phyloP scores from a whole-genome alignment of 2,797 vertebrate genomes.

The Enoplosus armatus region DNA sequence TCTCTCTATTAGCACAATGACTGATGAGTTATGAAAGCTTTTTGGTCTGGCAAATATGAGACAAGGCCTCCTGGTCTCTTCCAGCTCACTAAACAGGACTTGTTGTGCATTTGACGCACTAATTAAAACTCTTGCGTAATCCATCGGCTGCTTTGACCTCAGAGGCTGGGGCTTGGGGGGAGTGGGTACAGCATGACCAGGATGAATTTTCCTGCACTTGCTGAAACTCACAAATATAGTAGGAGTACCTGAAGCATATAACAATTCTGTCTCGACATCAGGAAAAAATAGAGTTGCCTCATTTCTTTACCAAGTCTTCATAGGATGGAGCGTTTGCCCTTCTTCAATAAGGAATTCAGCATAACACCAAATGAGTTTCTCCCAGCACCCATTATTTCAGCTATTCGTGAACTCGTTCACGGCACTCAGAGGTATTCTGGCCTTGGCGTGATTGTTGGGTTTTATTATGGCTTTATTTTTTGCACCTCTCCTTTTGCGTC shows the following conservation, averaged over 20 bases:
- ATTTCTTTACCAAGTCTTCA: neutral
- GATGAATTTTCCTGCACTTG: neutral
- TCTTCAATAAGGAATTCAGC: neutral
- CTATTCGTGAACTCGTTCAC: conserved; percentile 6
- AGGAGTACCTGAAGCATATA: no score
- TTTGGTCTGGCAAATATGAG: conserved; percentile 36
- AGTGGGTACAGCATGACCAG: conserved; percentile 6
- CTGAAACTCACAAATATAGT: neutral
- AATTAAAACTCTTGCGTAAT: conserved; percentile 73
- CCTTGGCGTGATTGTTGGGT: neutral
- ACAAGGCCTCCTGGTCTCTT: conserved; percentile 46
- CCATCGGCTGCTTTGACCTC: conserved; percentile 38
- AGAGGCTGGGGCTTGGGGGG: neutral
- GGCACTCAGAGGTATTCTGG: neutral
- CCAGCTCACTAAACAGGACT: conserved; percentile 58
- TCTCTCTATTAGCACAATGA: conserved; percentile 1
- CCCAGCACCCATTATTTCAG: neutral
- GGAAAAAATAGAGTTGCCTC: neutral
- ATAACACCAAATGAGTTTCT: neutral
- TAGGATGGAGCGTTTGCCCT: neutral
- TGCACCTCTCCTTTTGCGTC: neutral
- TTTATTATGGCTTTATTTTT: neutral
- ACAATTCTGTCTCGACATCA: neutral
- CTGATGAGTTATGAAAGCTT: conserved; percentile 55
- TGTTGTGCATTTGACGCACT: conserved; percentile 60